phyloP scores from a whole-genome alignment of 2,888 invertebrate genomes.

The Agriopis marginaria region DNA sequence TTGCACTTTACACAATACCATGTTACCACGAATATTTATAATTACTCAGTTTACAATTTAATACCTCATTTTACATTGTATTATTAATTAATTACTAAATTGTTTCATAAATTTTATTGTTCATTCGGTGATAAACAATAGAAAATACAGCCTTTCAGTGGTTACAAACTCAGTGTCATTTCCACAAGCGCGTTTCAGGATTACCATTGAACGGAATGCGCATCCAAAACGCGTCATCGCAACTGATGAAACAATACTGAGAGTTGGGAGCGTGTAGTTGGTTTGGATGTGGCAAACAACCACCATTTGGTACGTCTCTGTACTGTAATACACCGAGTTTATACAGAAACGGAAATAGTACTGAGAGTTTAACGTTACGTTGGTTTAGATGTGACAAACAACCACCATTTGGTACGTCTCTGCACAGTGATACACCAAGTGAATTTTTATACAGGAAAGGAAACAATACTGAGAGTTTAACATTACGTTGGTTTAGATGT shows the following conservation, averaged over 20 bases:
- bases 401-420: too few relatives aligned
- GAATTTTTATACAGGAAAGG: slow-evolving; percentile 9
- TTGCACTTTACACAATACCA: too few relatives aligned
- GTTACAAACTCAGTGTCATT: slow-evolving; percentile 65
- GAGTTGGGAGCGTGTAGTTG: slow-evolving; percentile 49
- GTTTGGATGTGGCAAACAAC: slow-evolving; percentile 25
- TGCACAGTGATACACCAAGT: too few relatives aligned
- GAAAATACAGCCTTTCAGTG: slow-evolving; percentile 40
- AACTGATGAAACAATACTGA: slow-evolving; percentile 64
- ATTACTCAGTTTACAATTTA: too few relatives aligned
- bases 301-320: neutral
- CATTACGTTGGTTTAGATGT: slow-evolving; percentile 27
- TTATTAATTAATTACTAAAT: neutral
- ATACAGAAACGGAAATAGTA: too few relatives aligned
- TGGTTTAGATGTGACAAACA: slow-evolving; percentile 26
- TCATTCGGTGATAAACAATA: neutral
- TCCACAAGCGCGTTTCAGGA: slow-evolving; percentile 66
- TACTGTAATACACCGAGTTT: too few relatives aligned
- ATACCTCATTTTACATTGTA: neutral
- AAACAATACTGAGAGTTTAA: slow-evolving; percentile 58
- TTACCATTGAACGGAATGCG: slow-evolving; percentile 69
- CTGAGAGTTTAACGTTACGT: too few relatives aligned
- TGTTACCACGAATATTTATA: too few relatives aligned
- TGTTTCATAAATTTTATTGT: neutral
- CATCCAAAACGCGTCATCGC: slow-evolving; percentile 69